Base-by-base conservation (phyloP, 1,140 invertebrate species). In the Geopemphigus sp. region DNA sequence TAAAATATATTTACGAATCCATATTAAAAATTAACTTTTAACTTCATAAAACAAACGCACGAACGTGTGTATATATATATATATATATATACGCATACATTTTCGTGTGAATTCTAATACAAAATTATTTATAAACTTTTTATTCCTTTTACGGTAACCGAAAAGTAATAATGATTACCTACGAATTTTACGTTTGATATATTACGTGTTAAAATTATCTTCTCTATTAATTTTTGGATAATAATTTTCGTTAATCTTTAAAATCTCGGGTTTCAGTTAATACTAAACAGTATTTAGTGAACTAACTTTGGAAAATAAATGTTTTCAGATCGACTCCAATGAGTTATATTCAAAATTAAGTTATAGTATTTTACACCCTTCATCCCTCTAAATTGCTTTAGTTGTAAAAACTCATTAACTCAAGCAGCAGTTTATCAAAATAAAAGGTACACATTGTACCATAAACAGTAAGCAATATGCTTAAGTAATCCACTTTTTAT, bases 361-460 rank as follows among this genome's bases (percentile, higher is more conserved):
- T 53, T 72, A 29, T 19, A 26, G 6, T 10, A 26, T 53, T 17
- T 5, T 26, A 5, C 22, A 24, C 22, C 12, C n/a, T 1, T 54
- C 47, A 54, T 29, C 15, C 8, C 19, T 1, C 17, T 54, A 50
- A 72, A 72, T 53, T 72, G 14, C 17, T 15, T 19, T n/a, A 53
- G 24, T 26, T 29, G 68, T 14, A 72, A 72, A 72, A 53, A 72
- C 47, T 54, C 47, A 72, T 72, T 72, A 66, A 22, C 32, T 45
- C n/a, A 4, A 66, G 63, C 32, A 14, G 12, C n/a, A 24, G 12
- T 22, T 22, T 22, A 66, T 39, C 15, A 66, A 66, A 66, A 45
- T 22, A 45, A 66, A 45, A 22, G 1, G 8, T 6, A 66, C 22
- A 45, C n/a, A 66, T 1, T 45, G 5, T n/a, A n/a, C 1, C 11